phyloP scores from a whole-genome alignment of 2,113 vertebrate species.

The Epinephelus fuscoguttatus region DNA sequence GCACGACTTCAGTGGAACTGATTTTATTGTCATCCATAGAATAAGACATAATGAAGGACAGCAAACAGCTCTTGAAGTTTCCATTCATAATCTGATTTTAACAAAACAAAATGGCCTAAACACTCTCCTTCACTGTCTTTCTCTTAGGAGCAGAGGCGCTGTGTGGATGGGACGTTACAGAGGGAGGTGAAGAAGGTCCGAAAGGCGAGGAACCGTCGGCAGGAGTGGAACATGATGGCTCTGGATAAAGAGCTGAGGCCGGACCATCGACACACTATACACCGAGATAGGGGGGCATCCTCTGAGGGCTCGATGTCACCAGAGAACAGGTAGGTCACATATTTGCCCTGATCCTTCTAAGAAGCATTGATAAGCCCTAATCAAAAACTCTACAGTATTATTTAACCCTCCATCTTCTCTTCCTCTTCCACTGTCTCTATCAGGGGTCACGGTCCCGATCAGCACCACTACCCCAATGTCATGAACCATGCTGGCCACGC shows the following conservation, averaged over 20 bases:
- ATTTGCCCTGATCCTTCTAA: neutral
- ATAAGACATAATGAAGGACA: neutral
- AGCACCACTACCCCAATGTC: slow-evolving; percentile 92
- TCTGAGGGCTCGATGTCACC: slow-evolving; percentile 98
- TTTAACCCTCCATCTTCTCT: neutral
- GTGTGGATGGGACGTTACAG: slow-evolving; percentile 95
- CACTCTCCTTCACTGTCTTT: neutral
- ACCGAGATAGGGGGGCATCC: slow-evolving; percentile 92
- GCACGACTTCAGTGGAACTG: neutral
- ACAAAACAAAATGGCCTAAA: neutral
- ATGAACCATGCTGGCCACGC: slow-evolving; percentile 93
- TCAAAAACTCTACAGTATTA: too few species aligned
- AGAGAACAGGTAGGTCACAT: slow-evolving; percentile 90
- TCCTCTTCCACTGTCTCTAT: slow-evolving; percentile 10
- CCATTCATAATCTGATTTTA: neutral
- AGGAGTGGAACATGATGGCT: slow-evolving; percentile 99
- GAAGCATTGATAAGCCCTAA: neutral
- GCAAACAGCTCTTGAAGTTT: neutral
- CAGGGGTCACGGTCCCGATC: slow-evolving; percentile 91
- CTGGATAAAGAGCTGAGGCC: slow-evolving; percentile 99
- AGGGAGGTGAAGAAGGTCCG: slow-evolving; percentile 99
- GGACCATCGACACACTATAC: slow-evolving; percentile 95
- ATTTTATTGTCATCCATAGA: neutral
- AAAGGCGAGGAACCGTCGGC: slow-evolving; percentile 98
- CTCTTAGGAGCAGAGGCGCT: slow-evolving; percentile 93